phyloP scores from a whole-genome alignment of 1,140 invertebrate genomes.

The Drosophila yakuba region DNA sequence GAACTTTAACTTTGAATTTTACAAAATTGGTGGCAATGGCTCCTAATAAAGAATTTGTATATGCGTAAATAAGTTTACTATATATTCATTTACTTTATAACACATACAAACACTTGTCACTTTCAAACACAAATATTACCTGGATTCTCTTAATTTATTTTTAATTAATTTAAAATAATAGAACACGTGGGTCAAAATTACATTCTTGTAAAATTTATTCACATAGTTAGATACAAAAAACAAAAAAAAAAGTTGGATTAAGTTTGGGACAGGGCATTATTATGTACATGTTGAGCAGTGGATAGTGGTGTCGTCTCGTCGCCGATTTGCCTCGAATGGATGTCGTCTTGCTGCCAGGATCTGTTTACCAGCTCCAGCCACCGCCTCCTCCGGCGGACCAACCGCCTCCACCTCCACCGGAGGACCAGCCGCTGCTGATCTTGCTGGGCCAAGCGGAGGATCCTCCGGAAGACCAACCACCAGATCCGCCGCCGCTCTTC shows the following conservation, averaged over 20 bases:
- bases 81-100: no score
- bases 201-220: conserved; percentile 43
- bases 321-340: conserved; percentile 9
- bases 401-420: conserved; percentile 42
- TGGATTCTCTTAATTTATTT: background rate
- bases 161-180: background rate
- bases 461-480: conserved; percentile 42
- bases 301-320: conserved; percentile 35
- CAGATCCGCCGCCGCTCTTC: conserved; percentile 17
- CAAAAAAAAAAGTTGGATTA: conserved; percentile 46
- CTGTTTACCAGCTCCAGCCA: conserved; percentile 61
- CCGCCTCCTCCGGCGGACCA: conserved; percentile 27
- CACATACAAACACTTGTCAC: no score
- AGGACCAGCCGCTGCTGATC: conserved; percentile 49
- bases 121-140: no score
- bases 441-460: conserved; percentile 46
- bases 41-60: no score
- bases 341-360: background rate
- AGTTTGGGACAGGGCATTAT: conserved; percentile 34
- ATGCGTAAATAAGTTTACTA: no score
- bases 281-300: conserved; percentile 62
- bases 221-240: conserved; percentile 20
- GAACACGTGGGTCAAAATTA: background rate
- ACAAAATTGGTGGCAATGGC: no score
- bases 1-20: no score